Base-by-base conservation (phyloP, 30 jellyfish, hydroid and myxozoan species). In the Rhopilema esculentum region DNA sequence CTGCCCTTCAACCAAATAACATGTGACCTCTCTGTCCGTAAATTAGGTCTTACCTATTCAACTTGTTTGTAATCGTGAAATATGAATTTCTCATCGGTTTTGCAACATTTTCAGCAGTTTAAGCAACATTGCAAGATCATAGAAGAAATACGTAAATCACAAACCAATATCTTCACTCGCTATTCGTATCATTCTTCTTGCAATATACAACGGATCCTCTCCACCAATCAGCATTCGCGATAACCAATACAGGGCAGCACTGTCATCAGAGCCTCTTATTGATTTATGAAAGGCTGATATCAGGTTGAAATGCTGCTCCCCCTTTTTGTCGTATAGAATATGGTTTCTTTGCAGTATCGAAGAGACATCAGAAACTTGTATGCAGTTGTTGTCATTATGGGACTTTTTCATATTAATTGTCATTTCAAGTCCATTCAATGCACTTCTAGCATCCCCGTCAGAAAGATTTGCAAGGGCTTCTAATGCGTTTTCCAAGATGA, bases 191-290 rank as follows among this genome's bases (percentile, higher is more conserved):
- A 94, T 77, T 70, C 99, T 57, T 68, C 99, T 79, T 40, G 99
- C 99, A 25, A 94, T 75, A 80, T 89, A 94, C 72, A 94, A 72
- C 27, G 99, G 99, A 18, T 79, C 75, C 31, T 94, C 99, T 20
- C 99, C 99, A 20, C 99, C 99, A 62, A 89, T 97, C 85, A 94
- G 73, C 99, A 94, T 94, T 57, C 99, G 53, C 0, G 99, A 97
- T 12, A 94, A 79, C 99, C 99, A 94, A 91, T 94, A 94, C 16
- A 94, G 80, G 12, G 99, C 70, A 19, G 99, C 99, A 79, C 69
- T 96, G 27, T 78, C 95, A 71, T 91, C 97, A 1, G 88, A 70
- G 66, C 99, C 99, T 48, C 99, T 95, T 21, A 94, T 94, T 28
- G 98, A 91, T 73, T 94, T 94, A 21, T 94, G 99, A 24, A 94